phyloP scores from a whole-genome alignment of 2,113 vertebrate species.

The Bagarius yarrelli region DNA sequence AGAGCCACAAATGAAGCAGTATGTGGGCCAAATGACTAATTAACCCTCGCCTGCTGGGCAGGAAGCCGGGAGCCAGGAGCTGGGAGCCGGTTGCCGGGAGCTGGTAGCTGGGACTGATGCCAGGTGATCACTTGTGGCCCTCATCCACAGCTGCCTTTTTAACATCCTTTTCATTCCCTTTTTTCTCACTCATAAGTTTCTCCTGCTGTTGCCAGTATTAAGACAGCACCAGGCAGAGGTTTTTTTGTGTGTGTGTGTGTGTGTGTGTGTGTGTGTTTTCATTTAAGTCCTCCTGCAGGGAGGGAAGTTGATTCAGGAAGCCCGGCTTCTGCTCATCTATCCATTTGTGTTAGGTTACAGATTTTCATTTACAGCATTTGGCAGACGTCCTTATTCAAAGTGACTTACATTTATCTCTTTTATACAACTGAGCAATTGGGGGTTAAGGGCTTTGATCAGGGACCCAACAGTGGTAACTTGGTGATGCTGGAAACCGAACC shows the following conservation, averaged over 20 bases:
- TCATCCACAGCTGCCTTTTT: slow-evolving; percentile 3
- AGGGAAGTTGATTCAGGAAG: neutral
- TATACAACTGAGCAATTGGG: no score
- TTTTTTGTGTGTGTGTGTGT: neutral
- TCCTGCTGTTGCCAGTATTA: slow-evolving; percentile 7
- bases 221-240: neutral
- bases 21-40: slow-evolving; percentile 34
- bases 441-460: no score
- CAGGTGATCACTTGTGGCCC: slow-evolving; percentile 22
- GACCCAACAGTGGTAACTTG: no score
- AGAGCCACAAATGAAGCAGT: slow-evolving; percentile 17
- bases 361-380: no score
- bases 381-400: no score
- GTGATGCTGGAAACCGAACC: no score
- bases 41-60: slow-evolving; percentile 11
- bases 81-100: slow-evolving; percentile 7
- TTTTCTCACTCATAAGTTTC: slow-evolving; percentile 12
- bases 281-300: neutral
- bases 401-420: no score
- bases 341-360: neutral
- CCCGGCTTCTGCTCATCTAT: neutral
- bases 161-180: neutral
- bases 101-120: slow-evolving; percentile 22
- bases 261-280: neutral
- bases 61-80: slow-evolving; percentile 3